These are phyloP conservation scores for Neolamprologus sp. DNA, from an alignment of 2,113 vertebrate species.

Conservation along the genomic window DNA sequence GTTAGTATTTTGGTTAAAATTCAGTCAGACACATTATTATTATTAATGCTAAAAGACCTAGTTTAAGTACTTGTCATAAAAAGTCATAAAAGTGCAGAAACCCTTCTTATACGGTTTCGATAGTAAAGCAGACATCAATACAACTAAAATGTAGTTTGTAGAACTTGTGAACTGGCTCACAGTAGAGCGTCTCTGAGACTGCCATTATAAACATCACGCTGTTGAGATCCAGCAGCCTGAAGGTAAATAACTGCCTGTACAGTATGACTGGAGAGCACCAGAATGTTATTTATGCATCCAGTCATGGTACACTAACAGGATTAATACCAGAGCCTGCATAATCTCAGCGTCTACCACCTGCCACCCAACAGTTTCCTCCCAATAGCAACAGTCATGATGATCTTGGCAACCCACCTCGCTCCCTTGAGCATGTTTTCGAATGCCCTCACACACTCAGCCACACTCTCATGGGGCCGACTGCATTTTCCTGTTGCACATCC, in stretches of 20 bases:
- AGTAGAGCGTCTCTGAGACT: neutral
- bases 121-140: neutral
- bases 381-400: constrained; percentile 5
- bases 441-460: neutral
- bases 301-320: constrained; percentile 27
- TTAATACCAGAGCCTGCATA: constrained; percentile 30
- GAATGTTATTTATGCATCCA: constrained; percentile 15
- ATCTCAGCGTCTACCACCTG: constrained; percentile 19
- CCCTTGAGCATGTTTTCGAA: neutral
- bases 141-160: neutral
- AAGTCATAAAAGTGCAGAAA: neutral
- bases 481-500: neutral
- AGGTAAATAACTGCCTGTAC: constrained; percentile 9
- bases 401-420: neutral
- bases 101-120: neutral
- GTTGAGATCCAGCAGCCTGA: neutral
- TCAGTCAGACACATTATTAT: neutral
- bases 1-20: neutral
- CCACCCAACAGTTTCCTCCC: constrained; percentile 4
- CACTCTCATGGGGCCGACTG: neutral
- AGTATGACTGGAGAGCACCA: neutral
- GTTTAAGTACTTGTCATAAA: neutral
- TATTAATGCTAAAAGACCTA: neutral
- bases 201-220: neutral
- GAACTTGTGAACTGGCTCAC: neutral